Percentiles rank a stretch among this genome's conserved stretches.
Conservation (phyloP, 37 sponge, comb jelly and placozoan genomes). For the Chondrosia reniformis region DNA sequence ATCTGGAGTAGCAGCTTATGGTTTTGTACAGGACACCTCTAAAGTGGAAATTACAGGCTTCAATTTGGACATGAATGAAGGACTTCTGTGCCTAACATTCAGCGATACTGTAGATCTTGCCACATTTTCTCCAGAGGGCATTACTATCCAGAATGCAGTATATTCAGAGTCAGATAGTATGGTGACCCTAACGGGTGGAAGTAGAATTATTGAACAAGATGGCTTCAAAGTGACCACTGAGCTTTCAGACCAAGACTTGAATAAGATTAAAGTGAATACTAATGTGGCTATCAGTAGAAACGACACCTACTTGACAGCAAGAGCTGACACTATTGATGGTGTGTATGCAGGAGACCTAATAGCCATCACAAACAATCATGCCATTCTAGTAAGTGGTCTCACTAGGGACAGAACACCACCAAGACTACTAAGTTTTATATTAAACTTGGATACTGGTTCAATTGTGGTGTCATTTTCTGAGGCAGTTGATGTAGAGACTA, state of each 20-base stretch:
- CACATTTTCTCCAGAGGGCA: slow-evolving; percentile 51
- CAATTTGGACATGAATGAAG: slow-evolving; percentile 59
- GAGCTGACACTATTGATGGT: slow-evolving; percentile 71
- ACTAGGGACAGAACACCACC: slow-evolving; percentile 56
- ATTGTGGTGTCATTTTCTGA: slow-evolving; percentile 66
- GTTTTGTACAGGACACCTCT: slow-evolving; percentile 26
- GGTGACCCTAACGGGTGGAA: slow-evolving; percentile 27
- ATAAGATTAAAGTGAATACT: slow-evolving; percentile 46
- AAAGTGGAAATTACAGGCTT: slow-evolving; percentile 29
- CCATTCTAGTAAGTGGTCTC: slow-evolving; percentile 29
- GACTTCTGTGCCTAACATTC: slow-evolving; percentile 57
- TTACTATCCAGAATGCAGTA: slow-evolving; percentile 48
- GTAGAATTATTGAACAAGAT: slow-evolving; percentile 33
- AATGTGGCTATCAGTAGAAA: slow-evolving; percentile 42
- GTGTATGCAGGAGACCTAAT: slow-evolving; percentile 61
- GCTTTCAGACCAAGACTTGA: slow-evolving; percentile 59
- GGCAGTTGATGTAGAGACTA: slow-evolving; percentile 37
- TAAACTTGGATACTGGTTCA: slow-evolving; percentile 55
- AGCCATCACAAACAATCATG: slow-evolving; percentile 78
- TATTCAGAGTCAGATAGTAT: slow-evolving; percentile 6
- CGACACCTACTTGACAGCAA: slow-evolving; percentile 58
- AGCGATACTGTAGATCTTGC: slow-evolving; percentile 58
- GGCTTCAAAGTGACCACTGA: slow-evolving; percentile 48
- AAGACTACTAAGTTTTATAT: slow-evolving; percentile 44
- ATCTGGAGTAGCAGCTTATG: slow-evolving; percentile 10